Conservation (phyloP, 2,888 invertebrate genomes). For the Pogonocherus hispidulus region DNA sequence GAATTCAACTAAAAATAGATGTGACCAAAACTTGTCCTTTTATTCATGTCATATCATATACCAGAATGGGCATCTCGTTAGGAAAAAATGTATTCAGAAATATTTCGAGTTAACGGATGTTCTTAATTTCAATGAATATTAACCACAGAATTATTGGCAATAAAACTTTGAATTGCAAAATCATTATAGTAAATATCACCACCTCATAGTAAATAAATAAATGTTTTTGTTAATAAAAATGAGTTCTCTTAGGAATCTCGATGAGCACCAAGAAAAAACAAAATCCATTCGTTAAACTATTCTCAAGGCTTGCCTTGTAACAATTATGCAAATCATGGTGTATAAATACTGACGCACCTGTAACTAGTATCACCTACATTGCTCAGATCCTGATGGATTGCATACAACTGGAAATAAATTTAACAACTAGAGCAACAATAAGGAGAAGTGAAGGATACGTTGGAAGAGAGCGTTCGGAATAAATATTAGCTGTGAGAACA, state of each 20-base stretch:
- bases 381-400: constrained; percentile 13
- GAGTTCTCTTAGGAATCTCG: not conserved
- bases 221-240: not conserved
- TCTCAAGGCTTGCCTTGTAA: not conserved
- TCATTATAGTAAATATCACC: no score
- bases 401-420: constrained; percentile 2
- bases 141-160: no score
- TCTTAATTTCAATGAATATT: no score
- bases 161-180: no score
- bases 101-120: no score
- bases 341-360: constrained; percentile 21
- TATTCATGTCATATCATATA: no score
- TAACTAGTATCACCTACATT: constrained; percentile 13
- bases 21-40: no score
- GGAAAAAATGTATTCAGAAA: no score
- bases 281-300: not conserved
- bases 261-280: not conserved
- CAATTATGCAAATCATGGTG: not conserved
- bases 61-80: no score
- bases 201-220: no score
- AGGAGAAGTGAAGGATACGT: not conserved
- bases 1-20: no score
- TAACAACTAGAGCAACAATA: constrained; percentile 2
- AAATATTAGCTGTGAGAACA: not conserved
- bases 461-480: not conserved